Evolutionary conservation across 1,140 invertebrate species (phyloP), one percentile per base, ranked within the genome.

Genomic region (Magallana angulata): DNA sequence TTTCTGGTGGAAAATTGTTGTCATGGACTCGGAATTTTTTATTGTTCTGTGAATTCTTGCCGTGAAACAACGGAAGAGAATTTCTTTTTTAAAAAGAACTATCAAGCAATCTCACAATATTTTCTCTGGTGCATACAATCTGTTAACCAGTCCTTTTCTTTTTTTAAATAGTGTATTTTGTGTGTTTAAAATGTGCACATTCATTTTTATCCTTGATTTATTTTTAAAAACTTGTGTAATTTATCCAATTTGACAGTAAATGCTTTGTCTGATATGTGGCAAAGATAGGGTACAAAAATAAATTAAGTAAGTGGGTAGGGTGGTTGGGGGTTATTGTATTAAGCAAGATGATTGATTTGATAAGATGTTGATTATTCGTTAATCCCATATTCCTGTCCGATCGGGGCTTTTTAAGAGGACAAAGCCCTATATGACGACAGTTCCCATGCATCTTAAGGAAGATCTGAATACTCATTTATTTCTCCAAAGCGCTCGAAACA

Each of bases 401-500:
- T 30, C 2, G 68, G 68, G 68, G 24, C 68, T 76, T 76, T 76
- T 76, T 76, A 18, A 76, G 68, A 24, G 68, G 68, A 76, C 68
- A 36, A 76, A 76, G 68, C 14, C 68, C 68, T 76, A 30, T 9
- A 76, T 76, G 68, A 76, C 68, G 68, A 76, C 68, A 36, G 68
- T 9, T 30, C 36, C 36, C 4, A 30, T 76, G 12, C 68, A 76
- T 76, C 68, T 76, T 30, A 14, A 9, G 18, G 18, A 24, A 76
- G 68, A 76, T 76, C 68, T 76, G 68, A 76, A 76, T 76, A 76
- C 68, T 76, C 68, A 76, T 76, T 62, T 62, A 62, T 62, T 76
- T 76, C 12, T 30, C 36, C 36, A 30, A 16, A 76, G 68, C 68
- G 36, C 68, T 76, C 24, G 30, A 36, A 24, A 11, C 11, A 8